Base-by-base conservation (phyloP, 2,888 invertebrate genomes). In the Calameuta idolon region DNA sequence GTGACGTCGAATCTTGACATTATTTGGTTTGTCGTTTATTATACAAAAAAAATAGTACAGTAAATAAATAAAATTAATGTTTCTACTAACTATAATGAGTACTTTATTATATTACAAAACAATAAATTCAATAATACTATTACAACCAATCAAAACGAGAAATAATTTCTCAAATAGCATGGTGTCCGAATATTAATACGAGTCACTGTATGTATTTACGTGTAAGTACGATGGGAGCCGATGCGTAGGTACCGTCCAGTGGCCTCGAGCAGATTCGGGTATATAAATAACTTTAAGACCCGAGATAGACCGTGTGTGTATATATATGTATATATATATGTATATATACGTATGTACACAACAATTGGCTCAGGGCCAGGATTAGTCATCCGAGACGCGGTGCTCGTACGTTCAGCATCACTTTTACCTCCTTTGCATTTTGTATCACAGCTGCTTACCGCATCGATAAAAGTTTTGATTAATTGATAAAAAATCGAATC, bases 211-310 rank as follows among this genome's bases (percentile, higher is more conserved):
- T 55, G 9, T 12, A 3, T 35, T 35, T 23, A 9, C 55, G 55
- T 55, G 23, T 23, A 23, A 9, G 23, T 23, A 23, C 15, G 9
- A 23, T 23, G 23, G 55, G 23, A 55, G 55, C 9, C 55, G 23
- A 55, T 55, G 55, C 55, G 55, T 55, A 23, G 55, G 55, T 55
- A 55, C 55, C 55, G 55, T 55, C 55, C 55, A 55, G 55, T n/a
- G 73, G 55, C 75, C 83, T 79, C 82, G 74, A 79, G 79, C 80
- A 80, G 84, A 85, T 87, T 83, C 81, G 82, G 87, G 76, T 87
- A 87, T 55, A 55, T 87, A 87, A 87, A 87, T 87, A 87, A 87
- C 87, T 84, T 82, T 79, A 81, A 82, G 84, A 81, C 75, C 74
- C 77, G 79, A 77, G 76, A 80, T 76, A 34, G 74, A 37, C 55